Percentiles rank a stretch among this genome's conserved stretches.
Conservation (phyloP, 2,888 invertebrate species). For the Holacanthella duospinosa region DNA sequence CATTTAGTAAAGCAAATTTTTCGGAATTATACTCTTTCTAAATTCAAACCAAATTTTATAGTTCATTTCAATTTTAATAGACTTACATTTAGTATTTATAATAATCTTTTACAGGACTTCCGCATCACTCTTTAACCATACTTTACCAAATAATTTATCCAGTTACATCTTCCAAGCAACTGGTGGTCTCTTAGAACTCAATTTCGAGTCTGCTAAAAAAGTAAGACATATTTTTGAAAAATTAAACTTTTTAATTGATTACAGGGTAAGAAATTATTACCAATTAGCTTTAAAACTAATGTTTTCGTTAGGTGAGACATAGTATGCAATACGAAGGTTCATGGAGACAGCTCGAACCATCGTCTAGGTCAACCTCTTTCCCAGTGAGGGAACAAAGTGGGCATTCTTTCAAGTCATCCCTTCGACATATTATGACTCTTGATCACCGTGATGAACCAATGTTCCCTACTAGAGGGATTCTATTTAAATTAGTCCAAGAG, state of each 20-base stretch:
- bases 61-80: background rate
- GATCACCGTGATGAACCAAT: constrained; percentile 70
- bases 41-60: too few relatives aligned
- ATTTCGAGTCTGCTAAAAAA: constrained; percentile 54
- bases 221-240: constrained; percentile 41
- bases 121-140: constrained; percentile 58
- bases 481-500: constrained; percentile 66
- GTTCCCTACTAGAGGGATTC: constrained; percentile 64
- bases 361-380: constrained; percentile 66
- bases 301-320: constrained; percentile 54
- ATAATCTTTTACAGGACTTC: background rate
- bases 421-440: constrained; percentile 65
- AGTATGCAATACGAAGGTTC: constrained; percentile 78
- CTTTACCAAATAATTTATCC: constrained; percentile 63
- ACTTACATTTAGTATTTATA: background rate
- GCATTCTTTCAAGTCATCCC: constrained; percentile 74
- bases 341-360: constrained; percentile 63
- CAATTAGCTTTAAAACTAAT: too few relatives aligned
- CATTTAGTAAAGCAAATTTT: background rate
- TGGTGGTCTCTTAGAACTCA: constrained; percentile 66
- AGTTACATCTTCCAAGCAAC: constrained; percentile 69
- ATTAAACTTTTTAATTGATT: background rate
- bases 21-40: too few relatives aligned
- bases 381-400: constrained; percentile 79
- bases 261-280: background rate